A percentile compares a stretch with the other conserved stretches of the same genome.
Conservation (phyloP, 2,888 invertebrate species). For the Cerceris rybyensis region DNA sequence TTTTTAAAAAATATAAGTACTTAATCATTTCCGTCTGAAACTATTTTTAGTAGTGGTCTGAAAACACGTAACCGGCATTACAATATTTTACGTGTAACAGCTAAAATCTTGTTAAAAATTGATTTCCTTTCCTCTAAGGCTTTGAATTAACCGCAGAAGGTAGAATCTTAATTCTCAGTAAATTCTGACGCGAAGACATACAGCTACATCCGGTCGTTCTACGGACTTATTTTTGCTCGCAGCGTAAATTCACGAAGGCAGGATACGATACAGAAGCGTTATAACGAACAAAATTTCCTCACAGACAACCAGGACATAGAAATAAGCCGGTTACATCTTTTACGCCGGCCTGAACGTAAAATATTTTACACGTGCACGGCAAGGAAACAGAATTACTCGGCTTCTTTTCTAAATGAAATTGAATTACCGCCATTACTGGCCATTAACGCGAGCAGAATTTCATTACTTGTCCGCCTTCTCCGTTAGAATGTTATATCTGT, state of each 20-base stretch:
- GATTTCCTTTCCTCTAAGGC: neutral
- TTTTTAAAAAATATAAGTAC: too few species aligned
- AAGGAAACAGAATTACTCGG: slow-evolving; percentile 43
- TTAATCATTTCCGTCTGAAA: too few species aligned
- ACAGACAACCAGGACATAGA: neutral
- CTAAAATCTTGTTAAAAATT: too few species aligned
- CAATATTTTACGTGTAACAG: too few species aligned
- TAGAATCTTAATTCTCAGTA: neutral
- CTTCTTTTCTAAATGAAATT: slow-evolving; percentile 42
- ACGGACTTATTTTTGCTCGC: too few species aligned
- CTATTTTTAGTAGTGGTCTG: too few species aligned
- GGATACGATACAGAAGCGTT: too few species aligned
- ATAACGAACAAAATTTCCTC: neutral
- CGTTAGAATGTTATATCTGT: neutral
- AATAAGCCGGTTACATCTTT: neutral
- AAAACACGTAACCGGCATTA: too few species aligned
- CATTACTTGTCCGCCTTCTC: slow-evolving; percentile 28
- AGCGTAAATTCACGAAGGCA: too few species aligned
- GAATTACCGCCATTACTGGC: slow-evolving; percentile 41
- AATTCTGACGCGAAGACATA: too few species aligned
- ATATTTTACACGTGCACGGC: slow-evolving; percentile 23
- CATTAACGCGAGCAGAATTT: slow-evolving; percentile 47
- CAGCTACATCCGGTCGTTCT: too few species aligned
- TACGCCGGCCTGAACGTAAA: neutral
- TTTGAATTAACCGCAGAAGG: neutral